Evolutionary conservation across 2,888 invertebrate genomes (phyloP), one percentile per base, ranked within the genome.

Genomic region (Meiosimyza decipiens): DNA sequence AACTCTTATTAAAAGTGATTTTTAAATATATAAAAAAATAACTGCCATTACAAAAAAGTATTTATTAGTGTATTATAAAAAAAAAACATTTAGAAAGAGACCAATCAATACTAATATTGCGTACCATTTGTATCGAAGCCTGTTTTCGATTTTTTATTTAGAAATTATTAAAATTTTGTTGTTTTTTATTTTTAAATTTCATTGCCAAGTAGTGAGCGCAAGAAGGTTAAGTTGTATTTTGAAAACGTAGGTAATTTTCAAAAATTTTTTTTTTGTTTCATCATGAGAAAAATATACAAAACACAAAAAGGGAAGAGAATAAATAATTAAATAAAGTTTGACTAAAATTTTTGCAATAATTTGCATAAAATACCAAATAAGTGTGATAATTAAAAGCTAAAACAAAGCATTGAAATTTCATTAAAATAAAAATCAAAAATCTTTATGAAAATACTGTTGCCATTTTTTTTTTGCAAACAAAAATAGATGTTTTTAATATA

Each of bases 61-160:
- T 15, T 3, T 67, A 62, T 62, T 40, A 72, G 28, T 16, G 68
- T 49, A 49, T 9, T 22, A 22, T 22, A 22, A 22, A 49, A 65
- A 57, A 47, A 60, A 66, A 47, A 40, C 28, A 12, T 13, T 54
- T 62, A 62, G 62, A 7, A 51, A 75, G 76, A 73, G 80, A 82
- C 82, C 82, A 84, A 85, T 85, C 84, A 40, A 40, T 40, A 40
- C 40, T 40, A 40, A 40, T 40, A 81, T 81, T 81, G 82, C 85
- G 83, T 85, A 85, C 85, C 85, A 85, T 85, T 84, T 85, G 85
- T 81, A 85, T 82, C 78, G 85, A 85, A 80, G 85, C 85, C 85
- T 85, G 80, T 79, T 81, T 76, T 57, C 28, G 52, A 50, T 50
- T 73, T 59, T 70, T 68, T 54, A 69, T 74, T 67, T 64, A 76